Evolutionary conservation across 1,140 invertebrate species (phyloP), one percentile per base, ranked within the genome.

Genomic region (Bathynomus jamesi): DNA sequence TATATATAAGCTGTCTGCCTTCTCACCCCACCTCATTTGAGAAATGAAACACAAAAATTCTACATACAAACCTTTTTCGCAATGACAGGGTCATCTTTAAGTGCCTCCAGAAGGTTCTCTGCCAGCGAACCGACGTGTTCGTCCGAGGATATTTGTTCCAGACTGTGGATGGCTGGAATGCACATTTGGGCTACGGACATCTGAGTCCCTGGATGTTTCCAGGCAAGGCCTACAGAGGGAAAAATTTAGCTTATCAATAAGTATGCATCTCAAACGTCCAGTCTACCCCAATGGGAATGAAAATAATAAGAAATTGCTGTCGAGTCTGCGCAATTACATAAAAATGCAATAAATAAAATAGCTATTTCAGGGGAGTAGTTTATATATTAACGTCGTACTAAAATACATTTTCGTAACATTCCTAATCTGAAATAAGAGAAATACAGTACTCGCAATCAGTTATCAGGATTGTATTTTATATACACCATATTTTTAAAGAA

Each of bases 61-160:
- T n/a, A n/a, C n/a, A n/a, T n/a, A n/a, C n/a, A n/a, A n/a, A 76
- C 75, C 65, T 77, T 71, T 10, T 88, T 86, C 29, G 76, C 76
- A 70, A 77, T 77, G n/a, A 31, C 63, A 24, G 89, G 86, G 82
- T 95, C 93, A 2, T 93, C 92, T 69, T 91, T 89, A 2, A 98
- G 83, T 0, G 95, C 93, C 78, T 88, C 87, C 66, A 99, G 83
- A 2, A 98, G 85, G 84, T 98, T 98, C 83, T 99, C 96, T 0
- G 96, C 96, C 71, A 98, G 83, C 4, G 95, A 95, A 63, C 96
- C 96, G 11, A 99, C 94, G 81, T 97, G 94, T 81, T 98, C 94
- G 81, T 98, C 95, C 0, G 94, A 97, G 0, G 94, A 96, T 0
- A 98, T 94, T 84, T 99, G 96, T 82, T 99, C 96, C 73, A 99